Base-by-base conservation (phyloP, 92 coral and sea anemone species). In the Zoanthus gigantus region DNA sequence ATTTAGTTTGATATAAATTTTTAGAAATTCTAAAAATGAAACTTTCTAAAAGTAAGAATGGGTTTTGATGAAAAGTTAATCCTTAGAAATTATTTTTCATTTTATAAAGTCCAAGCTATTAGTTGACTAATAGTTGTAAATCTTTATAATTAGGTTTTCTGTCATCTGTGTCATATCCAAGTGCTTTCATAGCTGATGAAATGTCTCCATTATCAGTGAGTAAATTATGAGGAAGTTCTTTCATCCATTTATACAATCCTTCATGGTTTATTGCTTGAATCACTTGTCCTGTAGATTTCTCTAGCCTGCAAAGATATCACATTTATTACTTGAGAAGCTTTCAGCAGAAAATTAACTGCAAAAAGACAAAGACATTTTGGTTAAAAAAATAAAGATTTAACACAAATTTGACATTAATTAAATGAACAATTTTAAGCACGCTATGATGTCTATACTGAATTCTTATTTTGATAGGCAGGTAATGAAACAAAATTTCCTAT, bases 251-350 rank as follows among this genome's bases (percentile, higher is more conserved):
- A 88, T 95, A 92, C 0, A 96, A 74, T 5, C 98, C 95, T 4
- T 86, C 87, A 2, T 79, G 71, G 79, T 96, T 89, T 4, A 96
- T 77, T 46, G 99, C 92, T 50, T 87, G 85, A 37, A 78, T 75
- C 18, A 96, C 99, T 88, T 96, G 99, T 57, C 92, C 94, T 3
- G 97, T 95, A 58, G 99, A 96, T 68, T 92, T 93, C 73, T 96
- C 99, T 50, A 96, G 85, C 81, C 98, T 96, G 73, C 45, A 72
- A 78, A 63, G 9, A 73, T 16, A 83, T 50, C 9, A 71, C 53
- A 42, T 56, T 29, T 28, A 3, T 32, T 10, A 58, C 11, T 17
- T 13, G 69, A 74, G 28, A 34, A 61, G 42, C 56, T 74, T 44
- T 44, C 6, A 4, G 9, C 13, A n/a, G 3, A 1, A 12, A 13